Conservation (phyloP, 2,797 vertebrate genomes). For the Cottoperca gobio region DNA sequence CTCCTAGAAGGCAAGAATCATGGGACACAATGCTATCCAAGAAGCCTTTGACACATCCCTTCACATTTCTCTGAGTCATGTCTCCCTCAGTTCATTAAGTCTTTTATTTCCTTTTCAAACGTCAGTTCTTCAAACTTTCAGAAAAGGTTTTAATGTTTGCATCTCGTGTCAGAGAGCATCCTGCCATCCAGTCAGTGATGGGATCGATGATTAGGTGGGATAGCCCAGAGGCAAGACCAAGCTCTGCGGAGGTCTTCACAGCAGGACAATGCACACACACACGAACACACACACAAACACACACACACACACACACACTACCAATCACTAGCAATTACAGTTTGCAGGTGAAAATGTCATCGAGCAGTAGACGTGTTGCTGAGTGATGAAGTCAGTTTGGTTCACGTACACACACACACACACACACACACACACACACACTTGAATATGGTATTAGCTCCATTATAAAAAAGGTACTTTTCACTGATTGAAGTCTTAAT, state of each 20-base stretch:
- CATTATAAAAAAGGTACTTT: slow-evolving; percentile 32
- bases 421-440: slow-evolving; percentile 1
- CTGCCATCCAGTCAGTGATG: slow-evolving; percentile 31
- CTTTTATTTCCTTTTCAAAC: slow-evolving; percentile 23
- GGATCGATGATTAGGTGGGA: slow-evolving; percentile 54
- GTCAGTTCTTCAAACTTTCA: slow-evolving; percentile 30
- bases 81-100: background rate
- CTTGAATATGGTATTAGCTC: slow-evolving; percentile 16
- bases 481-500: slow-evolving; percentile 51
- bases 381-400: slow-evolving; percentile 10
- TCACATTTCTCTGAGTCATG: background rate
- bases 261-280: slow-evolving; percentile 10
- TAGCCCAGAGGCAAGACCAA: slow-evolving; percentile 26
- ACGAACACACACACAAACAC: background rate
- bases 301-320: background rate
- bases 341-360: slow-evolving; percentile 18
- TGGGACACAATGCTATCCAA: background rate
- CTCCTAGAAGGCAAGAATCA: slow-evolving; percentile 29
- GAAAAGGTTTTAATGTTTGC: slow-evolving; percentile 49
- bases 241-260: slow-evolving; percentile 35
- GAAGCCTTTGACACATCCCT: background rate
- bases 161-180: slow-evolving; percentile 10
- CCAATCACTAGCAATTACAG: slow-evolving; percentile 22
- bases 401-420: background rate
- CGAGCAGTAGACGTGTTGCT: slow-evolving; percentile 26